Conservation (phyloP, 2,888 invertebrate genomes). For the Philereme vetulata region DNA sequence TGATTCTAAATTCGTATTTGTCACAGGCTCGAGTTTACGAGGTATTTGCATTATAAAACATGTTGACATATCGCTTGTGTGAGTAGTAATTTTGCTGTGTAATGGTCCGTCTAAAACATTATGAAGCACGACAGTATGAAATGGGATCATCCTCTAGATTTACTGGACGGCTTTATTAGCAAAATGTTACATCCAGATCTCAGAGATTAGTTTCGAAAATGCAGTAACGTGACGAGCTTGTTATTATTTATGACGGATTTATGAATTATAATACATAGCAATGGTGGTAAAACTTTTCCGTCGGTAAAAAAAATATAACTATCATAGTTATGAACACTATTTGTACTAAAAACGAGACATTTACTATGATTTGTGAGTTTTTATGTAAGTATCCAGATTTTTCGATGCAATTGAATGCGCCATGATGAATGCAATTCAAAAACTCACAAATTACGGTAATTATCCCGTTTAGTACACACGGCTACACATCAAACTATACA, state of each 20-base stretch:
- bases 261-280: slow-evolving; percentile 20
- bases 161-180: slow-evolving; percentile 62
- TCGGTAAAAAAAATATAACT: background rate
- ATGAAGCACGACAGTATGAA: slow-evolving; percentile 64
- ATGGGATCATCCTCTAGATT: slow-evolving; percentile 61
- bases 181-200: slow-evolving; percentile 45
- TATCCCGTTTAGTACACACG: no score
- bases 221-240: slow-evolving; percentile 30
- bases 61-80: slow-evolving; percentile 66
- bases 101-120: slow-evolving; percentile 70
- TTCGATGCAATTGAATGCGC: no score
- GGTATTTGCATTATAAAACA: slow-evolving; percentile 73
- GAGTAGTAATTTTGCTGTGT: slow-evolving; percentile 73
- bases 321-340: no score
- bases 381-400: no score
- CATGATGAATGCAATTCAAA: no score
- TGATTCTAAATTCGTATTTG: slow-evolving; percentile 56
- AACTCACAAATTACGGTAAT: no score
- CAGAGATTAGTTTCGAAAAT: slow-evolving; percentile 33
- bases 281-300: slow-evolving; percentile 3
- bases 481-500: no score
- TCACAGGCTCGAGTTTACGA: slow-evolving; percentile 64
- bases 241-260: slow-evolving; percentile 31
- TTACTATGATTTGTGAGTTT: no score
- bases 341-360: no score